Base-by-base conservation (phyloP, 1,140 invertebrate genomes). In the Drosophila nannoptera region DNA sequence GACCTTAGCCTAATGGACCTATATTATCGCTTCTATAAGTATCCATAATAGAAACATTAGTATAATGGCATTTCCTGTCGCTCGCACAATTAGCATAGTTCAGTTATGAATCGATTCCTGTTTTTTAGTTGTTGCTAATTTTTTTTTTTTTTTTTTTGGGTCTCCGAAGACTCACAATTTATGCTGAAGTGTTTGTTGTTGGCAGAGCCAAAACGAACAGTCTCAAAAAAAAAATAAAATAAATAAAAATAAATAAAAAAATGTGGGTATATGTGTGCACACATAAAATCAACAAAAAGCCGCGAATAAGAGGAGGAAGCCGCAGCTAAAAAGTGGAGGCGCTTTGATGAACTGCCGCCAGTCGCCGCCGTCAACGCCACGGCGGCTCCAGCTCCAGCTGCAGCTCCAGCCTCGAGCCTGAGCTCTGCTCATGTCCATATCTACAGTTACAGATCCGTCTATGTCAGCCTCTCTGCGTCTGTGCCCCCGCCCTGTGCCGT, bases 291-390 rank as follows among this genome's bases (percentile, higher is more conserved):
- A 22, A 22, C 22, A 22, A 33, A 49, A 32, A 49, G 9, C 8
- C 7, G 38, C 12, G 40, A 8, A 60, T 31, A 45, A 22, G 53
- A 12, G 22, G 22, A 59, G 32, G 31, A 56, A 31, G 7, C n/a
- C 12, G 7, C n/a, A 53, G 38, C 56, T 45, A 52, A 54, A 64
- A 53, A 60, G 58, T 62, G 14, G 58, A 49, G 40, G 54, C 58
- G 61, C 76, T 78, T 78, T 78, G 67, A 78, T 68, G 67, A 64
- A 49, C 59, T 68, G 76, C 76, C 71, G 71, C 62, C 68, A 56
- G 52, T 12, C 36, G 42, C 35, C 50, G 22, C 46, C 53, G 67
- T 70, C 68, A 70, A 66, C 62, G 62, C 59, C 68, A 53, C 29
- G 54, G 35, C 54, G 12, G 16, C 35, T 59, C 6, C 4, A 33